A percentile compares a stretch with the other conserved stretches of the same genome.
These are phyloP conservation scores for Phyllotreta cruciferae DNA, from an alignment of 2,888 invertebrate species.

Conservation along the genomic window DNA sequence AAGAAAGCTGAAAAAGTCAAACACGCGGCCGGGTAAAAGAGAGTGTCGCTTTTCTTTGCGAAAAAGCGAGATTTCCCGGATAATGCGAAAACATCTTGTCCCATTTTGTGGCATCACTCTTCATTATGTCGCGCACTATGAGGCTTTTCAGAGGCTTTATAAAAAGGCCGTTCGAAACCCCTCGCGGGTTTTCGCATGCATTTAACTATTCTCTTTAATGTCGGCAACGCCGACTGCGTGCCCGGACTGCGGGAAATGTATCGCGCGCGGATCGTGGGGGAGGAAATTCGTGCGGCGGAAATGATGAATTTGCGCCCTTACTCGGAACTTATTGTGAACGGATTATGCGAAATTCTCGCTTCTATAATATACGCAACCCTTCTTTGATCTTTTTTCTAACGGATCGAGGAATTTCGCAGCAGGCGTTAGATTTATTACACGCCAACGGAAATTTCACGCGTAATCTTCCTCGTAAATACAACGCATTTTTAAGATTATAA, in stretches of 20 bases:
- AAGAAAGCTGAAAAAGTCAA: constrained; percentile 37
- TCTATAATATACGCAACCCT: constrained; percentile 15
- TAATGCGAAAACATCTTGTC: constrained; percentile 47
- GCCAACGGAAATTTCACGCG: neutral
- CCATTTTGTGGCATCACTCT: constrained; percentile 49
- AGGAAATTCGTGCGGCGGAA: constrained; percentile 28
- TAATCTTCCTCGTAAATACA: too few relatives aligned
- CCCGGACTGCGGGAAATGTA: constrained; percentile 33
- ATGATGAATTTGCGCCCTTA: constrained; percentile 26
- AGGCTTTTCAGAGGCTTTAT: constrained; percentile 45
- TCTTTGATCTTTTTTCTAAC: constrained; percentile 14
- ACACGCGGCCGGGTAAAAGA: constrained; percentile 16
- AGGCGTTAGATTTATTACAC: neutral
- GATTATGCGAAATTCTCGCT: constrained; percentile 28
- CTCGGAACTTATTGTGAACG: constrained; percentile 29
- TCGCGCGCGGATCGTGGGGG: constrained; percentile 24
- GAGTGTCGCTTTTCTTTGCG: constrained; percentile 25
- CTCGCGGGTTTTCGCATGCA: constrained; percentile 42
- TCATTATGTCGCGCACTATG: constrained; percentile 45
- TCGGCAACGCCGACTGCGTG: constrained; percentile 36
- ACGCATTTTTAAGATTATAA: too few relatives aligned
- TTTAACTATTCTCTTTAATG: constrained; percentile 49
- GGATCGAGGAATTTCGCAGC: constrained; percentile 9
- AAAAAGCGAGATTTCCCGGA: constrained; percentile 36
- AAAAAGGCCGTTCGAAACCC: constrained; percentile 41